These are phyloP conservation scores for Microcebus lehilahytsara DNA, from an alignment of 2,113 vertebrate genomes.

Conservation along the genomic window DNA sequence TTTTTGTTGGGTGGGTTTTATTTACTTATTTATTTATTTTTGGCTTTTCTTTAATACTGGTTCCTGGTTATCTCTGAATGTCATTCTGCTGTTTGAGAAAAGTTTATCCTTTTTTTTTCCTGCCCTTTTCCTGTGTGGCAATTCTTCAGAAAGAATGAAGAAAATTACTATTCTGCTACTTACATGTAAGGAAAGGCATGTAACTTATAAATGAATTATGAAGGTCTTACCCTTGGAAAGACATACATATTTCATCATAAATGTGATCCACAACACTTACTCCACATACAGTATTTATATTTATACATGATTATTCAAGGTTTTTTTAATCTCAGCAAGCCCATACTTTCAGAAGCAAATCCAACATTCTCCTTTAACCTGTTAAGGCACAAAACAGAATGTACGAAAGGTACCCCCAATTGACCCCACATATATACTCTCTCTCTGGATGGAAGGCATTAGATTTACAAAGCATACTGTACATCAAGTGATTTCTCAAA, in stretches of 20 bases:
- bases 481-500: conserved; percentile 66
- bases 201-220: conserved; percentile 63
- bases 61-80: conserved; percentile 23
- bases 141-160: conserved; percentile 26
- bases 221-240: conserved; percentile 67
- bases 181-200: conserved; percentile 29
- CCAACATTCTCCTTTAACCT: conserved; percentile 71
- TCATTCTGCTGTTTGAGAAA: conserved; percentile 34
- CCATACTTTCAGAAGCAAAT: conserved; percentile 68
- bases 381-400: conserved; percentile 54
- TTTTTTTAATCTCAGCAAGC: conserved; percentile 50
- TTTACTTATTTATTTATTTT: neutral
- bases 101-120: neutral
- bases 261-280: conserved; percentile 28
- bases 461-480: conserved; percentile 47
- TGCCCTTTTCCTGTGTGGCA: neutral
- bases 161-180: conserved; percentile 47
- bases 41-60: neutral
- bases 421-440: conserved; percentile 11
- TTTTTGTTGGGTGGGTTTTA: neutral
- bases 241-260: conserved; percentile 76
- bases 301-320: conserved; percentile 43
- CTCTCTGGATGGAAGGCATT: conserved; percentile 59
- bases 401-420: conserved; percentile 49
- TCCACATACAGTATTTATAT: conserved; percentile 49